Base-by-base conservation (phyloP, 2,113 vertebrate genomes). In the Chaenogobius annularis region DNA sequence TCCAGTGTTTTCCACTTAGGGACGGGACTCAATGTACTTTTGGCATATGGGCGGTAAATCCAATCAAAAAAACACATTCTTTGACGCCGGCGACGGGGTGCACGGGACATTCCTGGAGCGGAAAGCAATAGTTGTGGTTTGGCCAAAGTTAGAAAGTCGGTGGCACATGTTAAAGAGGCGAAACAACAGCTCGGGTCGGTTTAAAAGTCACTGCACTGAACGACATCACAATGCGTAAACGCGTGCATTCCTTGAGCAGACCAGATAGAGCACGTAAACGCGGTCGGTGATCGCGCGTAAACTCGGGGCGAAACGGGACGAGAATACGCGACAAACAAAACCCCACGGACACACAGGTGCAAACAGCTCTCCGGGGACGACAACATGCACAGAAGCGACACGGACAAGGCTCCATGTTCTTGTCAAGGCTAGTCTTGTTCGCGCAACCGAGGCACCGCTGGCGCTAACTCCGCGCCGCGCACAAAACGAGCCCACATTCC, bases 21-120 rank as follows among this genome's bases (percentile, higher is more conserved):
- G 50, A 72, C 79, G 75, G 90, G 82, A 91, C 92, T 92, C 70
- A 86, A 88, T 92, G 90, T 91, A 91, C 87, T 90, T 90, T 91
- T 81, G 85, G 84, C 88, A 90, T 87, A 91, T 81, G 88, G 90
- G 88, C 89, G 87, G 85, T 74, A 87, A 86, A 80, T 84, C 81
- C 77, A 74, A 85, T 72, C 82, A 54, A 80, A 79, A 86, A 85
- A 79, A 80, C 87, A 87, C 82, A 75, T 73, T 80, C 63, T 84
- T 82, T 72, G 46, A 65, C 78, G 80, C 77, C 72, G 50, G 79
- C 75, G 48, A 22, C 61, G 62, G 75, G 78, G 74, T 79, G 80
- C 78, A 79, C 66, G 10, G 66, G 19, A 68, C 59, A 70, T 77
- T 70, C 67, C 77, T 14, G 75, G 26, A 59, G n/a, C 56, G 17